phyloP scores from a whole-genome alignment of 2,888 invertebrate species.

The Agrypnus murinus region DNA sequence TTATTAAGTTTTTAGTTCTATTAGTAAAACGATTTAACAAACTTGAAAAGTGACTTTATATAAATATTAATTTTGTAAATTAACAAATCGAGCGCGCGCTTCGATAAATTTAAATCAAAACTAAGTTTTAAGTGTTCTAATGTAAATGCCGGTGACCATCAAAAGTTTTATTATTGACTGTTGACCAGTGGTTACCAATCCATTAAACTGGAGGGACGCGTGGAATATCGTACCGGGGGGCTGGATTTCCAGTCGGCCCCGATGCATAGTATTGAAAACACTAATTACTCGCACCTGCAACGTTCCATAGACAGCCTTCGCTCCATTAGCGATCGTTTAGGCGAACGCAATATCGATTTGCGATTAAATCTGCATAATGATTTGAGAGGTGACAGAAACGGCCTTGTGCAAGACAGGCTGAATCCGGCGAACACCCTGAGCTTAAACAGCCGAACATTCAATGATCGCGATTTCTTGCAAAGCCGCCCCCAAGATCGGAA shows the following conservation, averaged over 20 bases:
- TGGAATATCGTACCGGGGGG: constrained; percentile 69
- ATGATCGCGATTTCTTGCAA: constrained; percentile 60
- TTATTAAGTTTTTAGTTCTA: neutral
- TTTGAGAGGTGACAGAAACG: constrained; percentile 57
- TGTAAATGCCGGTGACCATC: constrained; percentile 42
- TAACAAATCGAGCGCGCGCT: constrained; percentile 5
- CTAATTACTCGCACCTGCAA: constrained; percentile 68
- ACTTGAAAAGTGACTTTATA: neutral
- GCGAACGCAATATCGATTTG: constrained; percentile 69
- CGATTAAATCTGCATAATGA: constrained; percentile 66
- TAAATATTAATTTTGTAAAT: too few relatives aligned
- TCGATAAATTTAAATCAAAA: neutral
- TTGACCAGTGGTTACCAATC: constrained; percentile 32
- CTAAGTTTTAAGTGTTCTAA: constrained; percentile 31
- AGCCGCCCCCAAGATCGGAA: constrained; percentile 64
- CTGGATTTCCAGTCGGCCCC: constrained; percentile 70
- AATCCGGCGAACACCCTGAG: constrained; percentile 60
- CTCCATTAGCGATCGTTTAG: constrained; percentile 68
- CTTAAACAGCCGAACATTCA: constrained; percentile 60
- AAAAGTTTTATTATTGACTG: constrained; percentile 20
- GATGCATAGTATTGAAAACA: constrained; percentile 66
- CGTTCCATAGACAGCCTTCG: constrained; percentile 70
- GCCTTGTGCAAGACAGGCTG: constrained; percentile 19
- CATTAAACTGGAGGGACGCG: constrained; percentile 68
- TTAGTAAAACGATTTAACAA: neutral